Evolutionary conservation across 2,888 invertebrate genomes (phyloP), one percentile per base, ranked within the genome.

Genomic region (Nemapogon koenigi): DNA sequence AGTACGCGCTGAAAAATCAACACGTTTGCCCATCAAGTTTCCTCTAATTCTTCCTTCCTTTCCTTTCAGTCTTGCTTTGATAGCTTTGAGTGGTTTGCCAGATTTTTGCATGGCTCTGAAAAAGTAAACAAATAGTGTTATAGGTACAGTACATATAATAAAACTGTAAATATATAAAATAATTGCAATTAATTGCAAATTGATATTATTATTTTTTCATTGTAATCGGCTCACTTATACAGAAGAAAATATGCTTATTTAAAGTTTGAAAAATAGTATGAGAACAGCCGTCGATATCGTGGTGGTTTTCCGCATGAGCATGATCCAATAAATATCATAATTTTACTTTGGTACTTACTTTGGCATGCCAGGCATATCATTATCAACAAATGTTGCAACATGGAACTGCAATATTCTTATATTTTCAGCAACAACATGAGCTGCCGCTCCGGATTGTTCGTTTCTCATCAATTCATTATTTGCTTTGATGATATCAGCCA

Each of bases 21-120:
- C 99, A 81, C 99, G 95, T 67, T 99, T 99, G 38, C 99, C 99
- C 99, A 99, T 99, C 53, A 99, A 85, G 69, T 99, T 99, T 53
- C 99, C 99, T 70, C 99, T 84, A 55, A 99, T 98, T 55, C 99
- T 85, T 0, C 99, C 99, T 86, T 99, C 99, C 63, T 99, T 99
- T 14, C 98, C 97, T 73, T 98, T 98, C 35, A 94, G 65, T 32
- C 99, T 86, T 3, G 97, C 94, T 66, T 99, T 99, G 37, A 99
- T 84, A 0, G 99, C 97, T 79, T 99, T 99, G 6, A 99, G 72
- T 0, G 99, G 99, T 62, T 99, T 91, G 3, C 99, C 99, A 1
- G 97, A 97, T 69, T 99, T 99, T 66, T 99, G 99, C 87, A 97
- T 95, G 7, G 99, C 99, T 53, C 92, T 84, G 52, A 48, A 75